Base-by-base conservation (phyloP, 2,113 vertebrate species). In the Misgurnus anguillicaudatus region DNA sequence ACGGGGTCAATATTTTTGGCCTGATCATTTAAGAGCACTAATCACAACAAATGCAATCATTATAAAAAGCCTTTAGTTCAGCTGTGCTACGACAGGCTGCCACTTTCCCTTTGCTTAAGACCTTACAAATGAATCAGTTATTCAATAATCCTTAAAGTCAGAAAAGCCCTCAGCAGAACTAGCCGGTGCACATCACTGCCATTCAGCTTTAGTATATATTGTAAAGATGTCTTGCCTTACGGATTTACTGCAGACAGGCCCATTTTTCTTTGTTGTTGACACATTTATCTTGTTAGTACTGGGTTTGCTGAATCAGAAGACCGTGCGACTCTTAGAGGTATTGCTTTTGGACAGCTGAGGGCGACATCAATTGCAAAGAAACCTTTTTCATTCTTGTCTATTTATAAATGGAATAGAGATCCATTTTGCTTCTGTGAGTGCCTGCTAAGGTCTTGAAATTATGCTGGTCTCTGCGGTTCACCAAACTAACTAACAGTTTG, bases 321-420 rank as follows among this genome's bases (percentile, higher is more conserved):
- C 82, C 87, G 88, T 84, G 86, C 88, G 88, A 90, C 87, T 87
- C 89, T 92, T 90, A 91, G 88, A 89, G 86, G 80, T 90, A 93
- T 91, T 91, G 88, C 91, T 90, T 89, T 90, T 90, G 84, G 86
- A 80, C 86, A 87, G 82, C 87, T 84, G 90, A 86, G 85, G 79
- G 67, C 79, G 83, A 85, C 86, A 87, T 89, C 87, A 89, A 89
- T 89, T 90, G 84, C 68, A 87, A 82, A 72, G 47, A 63, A 65
- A 36, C 3, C 58, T 66, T 69, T 73, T 78, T 6, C 2, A 39
- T n/a, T 21, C 7, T n/a, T 19, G 67, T 5, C 4, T 13, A 9
- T 24, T 48, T 47, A 47, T 14, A 1, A 55, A n/a, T 9, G 38
- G 47, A 70, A 55, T 6, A 21, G 17, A 31, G 24, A 13, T 14